Base-by-base conservation (phyloP, 2,797 vertebrate species). In the Pteronotus mesoamericanus region DNA sequence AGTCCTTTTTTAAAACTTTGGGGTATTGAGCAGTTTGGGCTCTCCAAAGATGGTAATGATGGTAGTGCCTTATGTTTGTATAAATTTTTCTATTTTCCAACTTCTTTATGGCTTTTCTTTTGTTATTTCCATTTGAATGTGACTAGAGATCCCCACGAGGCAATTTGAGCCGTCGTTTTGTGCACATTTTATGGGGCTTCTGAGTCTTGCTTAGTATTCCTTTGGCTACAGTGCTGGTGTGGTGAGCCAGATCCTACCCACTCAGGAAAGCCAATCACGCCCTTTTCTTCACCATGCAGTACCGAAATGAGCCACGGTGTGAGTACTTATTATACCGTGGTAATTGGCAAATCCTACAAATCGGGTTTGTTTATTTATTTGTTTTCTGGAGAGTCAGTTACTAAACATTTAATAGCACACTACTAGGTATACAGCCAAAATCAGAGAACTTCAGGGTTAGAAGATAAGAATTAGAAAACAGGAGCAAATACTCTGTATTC, bases 21-120 rank as follows among this genome's bases (percentile, higher is more conserved):
- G 96, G 86, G 32, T 88, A 85, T 96, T 98, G 80, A 96, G 74
- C 69, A 97, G 97, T 21, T 93, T 86, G 71, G 78, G 42, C 53
- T 89, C 51, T 89, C 78, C 21, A 37, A 89, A 86, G 83, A 64
- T 72, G 9, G 44, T 69, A 69, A 88, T 53, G 72, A 68, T 69
- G 42, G 77, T 68, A 84, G 71, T 85, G n/a, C 7, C 39, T 71
- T 82, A 11, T 85, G 78, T 55, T 66, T 64, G 37, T 55, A 78
- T 93, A 55, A 9, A 66, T 57, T n/a, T 66, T 86, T 93, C n/a
- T 48, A 59, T 91, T 95, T 91, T 32, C 51, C 51, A 64, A 53
- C 39, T 57, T 72, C n/a, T 64, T 32, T 72, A 29, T 3, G 29
- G 26, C 37, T 77, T 82, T 94, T 82, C 55, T 95, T 75, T 69